Evolutionary conservation across 2,888 invertebrate species (phyloP).

Genomic region (Tetrapedia diversipes): DNA sequence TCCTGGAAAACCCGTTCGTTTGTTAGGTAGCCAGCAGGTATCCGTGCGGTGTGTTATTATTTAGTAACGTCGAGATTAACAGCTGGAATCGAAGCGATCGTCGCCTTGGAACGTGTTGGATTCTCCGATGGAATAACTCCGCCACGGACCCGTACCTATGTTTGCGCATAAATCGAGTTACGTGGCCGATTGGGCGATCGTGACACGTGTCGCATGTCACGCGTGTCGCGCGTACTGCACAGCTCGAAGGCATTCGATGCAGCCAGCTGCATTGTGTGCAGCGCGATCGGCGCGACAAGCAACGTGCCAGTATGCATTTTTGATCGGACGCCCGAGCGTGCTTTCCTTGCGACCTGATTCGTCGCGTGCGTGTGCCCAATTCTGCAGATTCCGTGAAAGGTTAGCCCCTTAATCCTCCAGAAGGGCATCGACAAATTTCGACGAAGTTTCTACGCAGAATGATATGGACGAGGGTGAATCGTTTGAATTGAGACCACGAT

Average conservation of each 20-base stretch:
- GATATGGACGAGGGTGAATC: too few relatives aligned
- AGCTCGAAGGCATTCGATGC: conserved; percentile 59
- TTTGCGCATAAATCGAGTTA: conserved; percentile 35
- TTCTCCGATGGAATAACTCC: conserved; percentile 28
- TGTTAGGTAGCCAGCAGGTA: too few relatives aligned
- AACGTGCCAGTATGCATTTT: conserved; percentile 64
- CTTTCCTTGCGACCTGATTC: conserved; percentile 17
- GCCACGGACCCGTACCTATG: conserved; percentile 8
- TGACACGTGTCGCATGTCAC: conserved; percentile 62
- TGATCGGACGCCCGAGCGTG: conserved; percentile 44
- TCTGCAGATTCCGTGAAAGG: not conserved
- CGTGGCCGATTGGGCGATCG: conserved; percentile 36
- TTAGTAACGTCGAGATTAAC: too few relatives aligned
- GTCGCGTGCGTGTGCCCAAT: not conserved
- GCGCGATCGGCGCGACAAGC: conserved; percentile 57
- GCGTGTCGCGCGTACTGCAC: conserved; percentile 55
- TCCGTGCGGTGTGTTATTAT: too few relatives aligned
- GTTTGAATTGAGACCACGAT: too few relatives aligned
- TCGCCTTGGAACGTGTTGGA: conserved; percentile 27
- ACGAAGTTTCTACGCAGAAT: too few relatives aligned
- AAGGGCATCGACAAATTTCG: not conserved
- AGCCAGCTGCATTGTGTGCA: conserved; percentile 47
- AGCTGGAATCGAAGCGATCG: conserved; percentile 4
- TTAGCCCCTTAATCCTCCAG: not conserved
- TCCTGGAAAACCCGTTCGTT: too few relatives aligned